These are phyloP conservation scores for Malthinus seriepunctatus DNA, from an alignment of 2,888 invertebrate species.

Conservation along the genomic window DNA sequence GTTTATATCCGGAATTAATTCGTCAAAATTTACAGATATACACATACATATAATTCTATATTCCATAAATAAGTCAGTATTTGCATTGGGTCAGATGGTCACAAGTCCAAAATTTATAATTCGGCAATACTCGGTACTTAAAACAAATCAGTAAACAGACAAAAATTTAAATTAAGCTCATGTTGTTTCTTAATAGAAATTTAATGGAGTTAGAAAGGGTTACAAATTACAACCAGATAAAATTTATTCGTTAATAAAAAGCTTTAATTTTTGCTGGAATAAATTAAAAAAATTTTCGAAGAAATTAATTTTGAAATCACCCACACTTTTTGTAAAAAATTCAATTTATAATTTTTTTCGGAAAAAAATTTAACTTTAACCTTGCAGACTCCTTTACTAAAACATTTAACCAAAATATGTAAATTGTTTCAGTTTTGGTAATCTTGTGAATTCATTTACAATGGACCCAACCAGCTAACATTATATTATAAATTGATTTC, in stretches of 20 bases:
- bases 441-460: conserved; percentile 20
- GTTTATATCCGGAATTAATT: conserved; percentile 28
- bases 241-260: no score
- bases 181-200: not conserved
- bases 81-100: conserved; percentile 42
- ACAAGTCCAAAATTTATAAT: conserved; percentile 35
- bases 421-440: conserved; percentile 24
- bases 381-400: conserved; percentile 32
- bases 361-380: conserved; percentile 27
- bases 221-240: not conserved
- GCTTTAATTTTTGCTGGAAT: no score
- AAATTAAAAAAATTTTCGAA: not conserved
- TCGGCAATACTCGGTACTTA: conserved; percentile 7
- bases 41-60: conserved; percentile 22
- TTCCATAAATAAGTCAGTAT: conserved; percentile 24
- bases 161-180: not conserved
- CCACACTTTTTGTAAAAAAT: no score
- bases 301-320: no score
- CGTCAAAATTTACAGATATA: conserved; percentile 19
- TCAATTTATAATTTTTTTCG: not conserved
- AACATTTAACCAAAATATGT: conserved; percentile 16
- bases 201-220: not conserved
- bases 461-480: not conserved
- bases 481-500: not conserved
- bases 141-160: not conserved